These are phyloP conservation scores for Brenthis daphne DNA, from an alignment of 2,888 invertebrate species.

Conservation along the genomic window DNA sequence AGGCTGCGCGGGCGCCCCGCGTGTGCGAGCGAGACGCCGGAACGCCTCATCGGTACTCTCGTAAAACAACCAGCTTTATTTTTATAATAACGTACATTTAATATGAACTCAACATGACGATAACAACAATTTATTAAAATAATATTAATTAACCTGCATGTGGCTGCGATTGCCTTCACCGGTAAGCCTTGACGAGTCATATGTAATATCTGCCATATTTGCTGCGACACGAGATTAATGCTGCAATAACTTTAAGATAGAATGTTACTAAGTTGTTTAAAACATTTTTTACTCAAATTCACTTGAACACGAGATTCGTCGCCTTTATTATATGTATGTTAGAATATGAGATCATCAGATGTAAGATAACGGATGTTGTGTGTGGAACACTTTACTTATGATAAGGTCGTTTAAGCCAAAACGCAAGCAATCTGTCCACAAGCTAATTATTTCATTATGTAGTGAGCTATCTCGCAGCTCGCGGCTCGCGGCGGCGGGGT, in stretches of 20 bases:
- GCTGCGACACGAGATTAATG: conserved; percentile 23
- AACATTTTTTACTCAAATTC: too few relatives aligned
- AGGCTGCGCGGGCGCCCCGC: conserved; percentile 51
- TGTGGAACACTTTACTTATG: not conserved
- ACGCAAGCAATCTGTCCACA: conserved; percentile 27
- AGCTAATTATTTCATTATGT: conserved; percentile 47
- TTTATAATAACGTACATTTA: not conserved
- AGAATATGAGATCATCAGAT: not conserved
- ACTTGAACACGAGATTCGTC: too few relatives aligned
- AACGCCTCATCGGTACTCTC: not conserved
- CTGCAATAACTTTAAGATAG: not conserved
- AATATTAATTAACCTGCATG: not conserved
- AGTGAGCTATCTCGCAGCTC: conserved; percentile 32
- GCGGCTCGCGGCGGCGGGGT: conserved; percentile 27
- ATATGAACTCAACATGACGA: not conserved
- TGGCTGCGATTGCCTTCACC: not conserved
- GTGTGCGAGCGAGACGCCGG: conserved; percentile 11
- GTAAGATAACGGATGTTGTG: not conserved
- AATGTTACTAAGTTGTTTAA: not conserved
- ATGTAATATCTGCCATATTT: conserved; percentile 26
- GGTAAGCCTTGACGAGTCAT: conserved; percentile 18
- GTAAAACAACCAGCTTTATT: not conserved
- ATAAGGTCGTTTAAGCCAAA: conserved; percentile 30
- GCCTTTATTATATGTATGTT: too few relatives aligned
- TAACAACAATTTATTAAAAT: not conserved